phyloP scores from a whole-genome alignment of 2,113 vertebrate genomes.

The Nibea coibor region DNA sequence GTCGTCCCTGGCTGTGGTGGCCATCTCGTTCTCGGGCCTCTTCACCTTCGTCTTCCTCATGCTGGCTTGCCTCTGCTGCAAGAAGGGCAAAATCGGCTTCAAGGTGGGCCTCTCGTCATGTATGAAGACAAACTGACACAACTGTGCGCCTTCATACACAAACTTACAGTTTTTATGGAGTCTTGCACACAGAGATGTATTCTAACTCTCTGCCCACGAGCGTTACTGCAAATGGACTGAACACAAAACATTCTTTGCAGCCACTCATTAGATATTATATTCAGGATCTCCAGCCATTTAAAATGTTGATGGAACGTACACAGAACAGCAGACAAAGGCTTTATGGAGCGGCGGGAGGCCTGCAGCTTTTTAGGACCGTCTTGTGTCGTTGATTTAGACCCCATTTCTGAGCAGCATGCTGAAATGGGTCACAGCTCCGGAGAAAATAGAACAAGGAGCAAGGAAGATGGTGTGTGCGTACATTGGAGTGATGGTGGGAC shows the following conservation, averaged over 20 bases:
- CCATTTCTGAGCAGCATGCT: constrained; percentile 36
- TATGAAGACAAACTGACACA: background rate
- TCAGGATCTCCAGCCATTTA: background rate
- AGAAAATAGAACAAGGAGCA: constrained; percentile 43
- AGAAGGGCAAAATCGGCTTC: constrained; percentile 92
- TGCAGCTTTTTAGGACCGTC: constrained; percentile 17
- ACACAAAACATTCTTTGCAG: background rate
- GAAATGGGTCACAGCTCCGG: constrained; percentile 61
- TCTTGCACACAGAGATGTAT: background rate
- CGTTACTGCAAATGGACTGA: constrained; percentile 12
- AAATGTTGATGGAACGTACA: background rate
- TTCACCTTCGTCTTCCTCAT: constrained; percentile 95
- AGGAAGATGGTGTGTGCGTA: background rate
- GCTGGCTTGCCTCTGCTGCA: constrained; percentile 97
- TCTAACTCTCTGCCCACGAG: background rate
- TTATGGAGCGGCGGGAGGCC: constrained; percentile 14
- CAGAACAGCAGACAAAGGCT: background rate
- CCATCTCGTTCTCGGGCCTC: constrained; percentile 91
- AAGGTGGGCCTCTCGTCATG: constrained; percentile 83
- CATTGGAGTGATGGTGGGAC: too few relatives aligned
- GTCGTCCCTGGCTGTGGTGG: constrained; percentile 91
- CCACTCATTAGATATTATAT: background rate
- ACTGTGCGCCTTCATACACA: background rate
- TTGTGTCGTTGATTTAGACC: constrained; percentile 15
- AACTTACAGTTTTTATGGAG: background rate